Base-by-base conservation (phyloP, 64 coral and sea anemone genomes). In the Pocillopora damicornis region DNA sequence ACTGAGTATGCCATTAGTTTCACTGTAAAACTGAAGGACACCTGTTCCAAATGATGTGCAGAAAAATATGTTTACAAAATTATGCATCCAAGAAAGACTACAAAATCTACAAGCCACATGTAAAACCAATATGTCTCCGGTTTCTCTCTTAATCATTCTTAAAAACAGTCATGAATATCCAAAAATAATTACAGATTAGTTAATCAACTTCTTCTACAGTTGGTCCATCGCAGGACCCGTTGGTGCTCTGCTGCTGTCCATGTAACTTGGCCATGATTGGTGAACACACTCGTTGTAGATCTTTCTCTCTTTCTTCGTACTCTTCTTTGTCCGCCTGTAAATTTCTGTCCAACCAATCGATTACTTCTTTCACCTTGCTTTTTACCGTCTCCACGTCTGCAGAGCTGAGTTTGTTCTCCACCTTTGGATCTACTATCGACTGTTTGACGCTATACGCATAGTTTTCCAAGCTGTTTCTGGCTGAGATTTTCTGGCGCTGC, bases 201-300 rank as follows among this genome's bases (percentile, higher is more conserved):
- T 51, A 51, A 51, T 51, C 42, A 4, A 51, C 42, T 51, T 51
- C 42, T 51, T 51, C 42, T 51, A 51, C 11, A 16, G 64, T 58
- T 51, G 64, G 58, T 86, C 90, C 56, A 57, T 82, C 57, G 25
- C 45, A 59, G 57, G 36, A 69, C 36, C 16, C 35, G 38, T 37
- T 91, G 64, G 13, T 66, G 60, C 42, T 51, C 42, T 51, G 42
- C 42, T 51, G 42, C 67, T 86, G 61, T 63, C 94, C 94, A 75
- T 95, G 94, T 22, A 95, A 35, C 62, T 92, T 95, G 60, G 90
- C 63, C 94, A 95, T 92, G 90, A 95, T 76, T 34, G 94, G 79
- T 17, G 94, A 92, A 79, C 94, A 92, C 13, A 89, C 35, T 76
- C 37, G 58, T 64, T 95, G 94, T 13, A 95, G 86, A 37, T 95